phyloP scores from a whole-genome alignment of 1,140 invertebrate genomes.

The Popillia japonica region DNA sequence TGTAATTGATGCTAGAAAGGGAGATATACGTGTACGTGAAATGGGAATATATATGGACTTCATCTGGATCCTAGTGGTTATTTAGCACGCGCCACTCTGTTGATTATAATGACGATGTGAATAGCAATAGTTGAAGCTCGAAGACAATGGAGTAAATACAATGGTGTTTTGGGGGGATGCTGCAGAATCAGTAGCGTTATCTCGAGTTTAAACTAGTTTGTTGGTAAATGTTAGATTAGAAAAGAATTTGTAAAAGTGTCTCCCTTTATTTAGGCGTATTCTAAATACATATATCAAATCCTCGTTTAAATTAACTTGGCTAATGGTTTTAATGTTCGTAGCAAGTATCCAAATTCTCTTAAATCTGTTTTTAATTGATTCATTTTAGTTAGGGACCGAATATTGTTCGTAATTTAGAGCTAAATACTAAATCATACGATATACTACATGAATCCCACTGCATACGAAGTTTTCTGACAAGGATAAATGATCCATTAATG shows the following conservation, averaged over 20 bases:
- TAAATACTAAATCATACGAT: background rate
- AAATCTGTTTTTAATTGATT: conserved; percentile 16
- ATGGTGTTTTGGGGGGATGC: no score
- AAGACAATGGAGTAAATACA: background rate
- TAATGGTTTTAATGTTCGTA: background rate
- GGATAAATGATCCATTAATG: background rate
- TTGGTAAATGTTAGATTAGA: no score
- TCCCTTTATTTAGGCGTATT: no score
- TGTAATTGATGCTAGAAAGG: no score
- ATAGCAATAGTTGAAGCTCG: background rate
- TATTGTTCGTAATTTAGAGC: background rate
- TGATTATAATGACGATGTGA: background rate
- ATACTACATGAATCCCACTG: background rate
- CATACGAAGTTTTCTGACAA: conserved; percentile 5
- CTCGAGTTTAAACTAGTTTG: no score
- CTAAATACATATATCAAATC: background rate
- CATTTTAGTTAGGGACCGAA: background rate
- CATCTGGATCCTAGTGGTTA: background rate
- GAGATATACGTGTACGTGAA: background rate
- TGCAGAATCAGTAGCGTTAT: no score
- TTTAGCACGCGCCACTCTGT: background rate
- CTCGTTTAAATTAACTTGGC: background rate
- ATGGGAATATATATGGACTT: conserved; percentile 3
- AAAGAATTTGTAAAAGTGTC: no score
- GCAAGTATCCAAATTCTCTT: background rate